Evolutionary conservation across 1,140 invertebrate genomes (phyloP), one percentile per base, ranked within the genome.

Genomic region (Drosophila navojoa): DNA sequence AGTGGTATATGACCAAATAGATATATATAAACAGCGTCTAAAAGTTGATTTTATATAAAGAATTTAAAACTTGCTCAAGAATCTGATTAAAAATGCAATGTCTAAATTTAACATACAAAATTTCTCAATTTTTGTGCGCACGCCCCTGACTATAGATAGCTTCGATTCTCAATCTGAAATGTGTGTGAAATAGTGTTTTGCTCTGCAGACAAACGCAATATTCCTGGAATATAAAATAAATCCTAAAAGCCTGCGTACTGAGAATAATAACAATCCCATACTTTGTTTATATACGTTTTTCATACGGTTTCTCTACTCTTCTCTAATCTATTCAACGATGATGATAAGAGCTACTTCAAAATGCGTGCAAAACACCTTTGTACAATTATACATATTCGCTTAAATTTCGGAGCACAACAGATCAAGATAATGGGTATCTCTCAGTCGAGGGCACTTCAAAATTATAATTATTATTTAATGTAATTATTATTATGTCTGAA

Each of bases 71-170:
- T 38, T 4, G 3, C 11, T 11, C 35, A 38, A 11, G 35, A 38
- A 38, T 38, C 3, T 38, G 35, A 11, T 16, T 13, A 5, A 19
- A 19, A 44, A 45, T 45, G 9, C 11, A 13, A 47, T 54, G 15
- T 69, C 71, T 74, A 63, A 52, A 70, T 70, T 63, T 74, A 70
- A 52, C 53, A 44, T 16, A 5, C 45, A n/a, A 49, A 27, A 7
- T 75, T 77, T 42, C 71, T 40, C 19, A 76, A 78, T 32, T 35
- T 47, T 35, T 58, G 19, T 40, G 16, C 40, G 32, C 53, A 74
- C 64, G 71, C 64, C 64, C 58, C 64, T 64, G 64, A 13, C 54
- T 64, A 66, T 10, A 69, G 63, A 73, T 76, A 73, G 58, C 16
- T 32, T 40, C 7, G 27, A 16, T 38, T 45, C 9, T 54, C n/a